Percentiles rank a stretch among this genome's conserved stretches.
phyloP scores from a whole-genome alignment of 2,888 invertebrate species.

The Agrochola lychnidis region DNA sequence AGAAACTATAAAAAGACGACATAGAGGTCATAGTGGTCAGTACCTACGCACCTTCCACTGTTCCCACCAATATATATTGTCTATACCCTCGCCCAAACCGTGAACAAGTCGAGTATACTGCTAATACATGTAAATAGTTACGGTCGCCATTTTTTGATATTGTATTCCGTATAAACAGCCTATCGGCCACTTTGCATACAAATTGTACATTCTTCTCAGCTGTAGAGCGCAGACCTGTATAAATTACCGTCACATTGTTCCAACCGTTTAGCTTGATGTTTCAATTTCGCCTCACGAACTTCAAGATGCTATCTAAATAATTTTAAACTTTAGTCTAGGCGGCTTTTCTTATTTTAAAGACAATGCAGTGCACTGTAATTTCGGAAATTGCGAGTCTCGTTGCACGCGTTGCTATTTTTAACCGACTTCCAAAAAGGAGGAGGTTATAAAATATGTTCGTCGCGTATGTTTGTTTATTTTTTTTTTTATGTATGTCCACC shows the following conservation, averaged over 20 bases:
- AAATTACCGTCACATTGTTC: conserved; percentile 61
- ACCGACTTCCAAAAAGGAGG: too few relatives aligned
- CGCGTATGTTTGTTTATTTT: too few relatives aligned
- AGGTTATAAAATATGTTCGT: too few relatives aligned
- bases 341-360: background rate
- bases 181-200: conserved; percentile 72
- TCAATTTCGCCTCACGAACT: conserved; percentile 58
- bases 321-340: conserved; percentile 23
- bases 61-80: conserved; percentile 17
- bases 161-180: conserved; percentile 69
- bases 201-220: conserved; percentile 64
- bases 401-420: background rate
- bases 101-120: conserved; percentile 45
- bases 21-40: conserved; percentile 18
- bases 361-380: conserved; percentile 8
- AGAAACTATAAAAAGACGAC: background rate
- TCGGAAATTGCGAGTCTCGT: background rate
- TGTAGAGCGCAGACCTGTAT: conserved; percentile 53
- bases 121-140: conserved; percentile 67
- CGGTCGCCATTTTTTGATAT: conserved; percentile 69
- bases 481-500: too few relatives aligned
- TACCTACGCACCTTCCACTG: conserved; percentile 18
- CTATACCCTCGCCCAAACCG: conserved; percentile 28
- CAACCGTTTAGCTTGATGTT: conserved; percentile 59
- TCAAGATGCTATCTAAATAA: conserved; percentile 30